A percentile compares a stretch with the other conserved stretches of the same genome.
Conservation (phyloP, 1,140 invertebrate genomes). For the Zaprionus ornatus region DNA sequence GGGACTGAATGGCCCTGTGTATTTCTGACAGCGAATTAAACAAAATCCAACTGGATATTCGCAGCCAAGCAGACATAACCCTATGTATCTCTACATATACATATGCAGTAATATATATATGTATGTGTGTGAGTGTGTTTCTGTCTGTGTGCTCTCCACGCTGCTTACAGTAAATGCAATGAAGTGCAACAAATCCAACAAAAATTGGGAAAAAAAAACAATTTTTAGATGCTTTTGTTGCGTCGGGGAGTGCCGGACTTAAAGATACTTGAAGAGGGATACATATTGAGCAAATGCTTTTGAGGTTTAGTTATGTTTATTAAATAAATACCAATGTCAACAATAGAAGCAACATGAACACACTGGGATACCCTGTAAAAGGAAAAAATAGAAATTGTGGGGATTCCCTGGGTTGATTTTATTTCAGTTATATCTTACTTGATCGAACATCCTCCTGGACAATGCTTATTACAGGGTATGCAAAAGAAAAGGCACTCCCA, state of each 20-base stretch:
- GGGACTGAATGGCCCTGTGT: slow-evolving; percentile 56
- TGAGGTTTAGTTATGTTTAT: background rate
- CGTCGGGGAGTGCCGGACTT: background rate
- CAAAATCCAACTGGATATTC: slow-evolving; percentile 57
- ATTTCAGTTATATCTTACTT: too few species aligned
- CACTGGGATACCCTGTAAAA: background rate
- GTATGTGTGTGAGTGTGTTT: background rate
- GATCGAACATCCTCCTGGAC: too few species aligned
- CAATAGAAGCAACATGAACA: background rate
- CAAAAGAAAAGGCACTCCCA: slow-evolving; percentile 17
- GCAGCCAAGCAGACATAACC: slow-evolving; percentile 9
- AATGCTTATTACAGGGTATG: slow-evolving; percentile 25
- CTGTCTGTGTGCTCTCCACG: slow-evolving; percentile 6
- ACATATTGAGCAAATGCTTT: background rate
- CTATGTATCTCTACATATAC: background rate
- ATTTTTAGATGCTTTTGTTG: background rate
- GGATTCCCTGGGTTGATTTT: too few species aligned
- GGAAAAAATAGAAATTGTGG: background rate
- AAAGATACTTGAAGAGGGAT: background rate
- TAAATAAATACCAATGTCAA: background rate
- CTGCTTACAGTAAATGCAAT: slow-evolving; percentile 45
- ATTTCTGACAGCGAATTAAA: slow-evolving; percentile 78
- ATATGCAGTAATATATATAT: background rate
- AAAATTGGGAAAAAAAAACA: slow-evolving; percentile 23
- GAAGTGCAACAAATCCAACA: slow-evolving; percentile 50